Evolutionary conservation across 2,797 vertebrate genomes (phyloP).

Genomic region (Neoniphon sammara): DNA sequence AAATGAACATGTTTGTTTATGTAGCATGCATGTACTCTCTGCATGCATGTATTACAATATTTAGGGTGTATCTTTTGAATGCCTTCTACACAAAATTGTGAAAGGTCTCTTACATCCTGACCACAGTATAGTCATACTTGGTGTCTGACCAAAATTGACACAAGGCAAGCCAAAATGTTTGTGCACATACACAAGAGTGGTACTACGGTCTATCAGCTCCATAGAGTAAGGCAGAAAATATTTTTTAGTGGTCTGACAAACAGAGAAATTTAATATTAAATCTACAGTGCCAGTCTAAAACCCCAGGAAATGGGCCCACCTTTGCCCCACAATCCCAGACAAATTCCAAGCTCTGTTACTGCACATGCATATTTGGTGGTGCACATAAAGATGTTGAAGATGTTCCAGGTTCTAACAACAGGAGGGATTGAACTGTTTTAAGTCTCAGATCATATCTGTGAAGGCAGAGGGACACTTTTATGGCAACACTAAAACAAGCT

Average conservation of each 20-base stretch:
- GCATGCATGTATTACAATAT: not conserved
- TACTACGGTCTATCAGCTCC: too few relatives aligned
- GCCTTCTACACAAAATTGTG: not conserved
- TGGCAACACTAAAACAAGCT: slow-evolving; percentile 76
- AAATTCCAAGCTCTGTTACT: slow-evolving; percentile 12
- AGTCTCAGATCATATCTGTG: slow-evolving; percentile 71
- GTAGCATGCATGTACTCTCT: not conserved
- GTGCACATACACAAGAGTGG: too few relatives aligned
- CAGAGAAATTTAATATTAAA: not conserved
- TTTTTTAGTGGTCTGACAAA: not conserved
- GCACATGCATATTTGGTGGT: slow-evolving; percentile 42
- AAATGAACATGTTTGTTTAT: slow-evolving; percentile 14
- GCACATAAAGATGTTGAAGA: slow-evolving; percentile 52
- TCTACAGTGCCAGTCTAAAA: not conserved
- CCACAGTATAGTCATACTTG: slow-evolving; percentile 37
- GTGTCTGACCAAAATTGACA: slow-evolving; percentile 55
- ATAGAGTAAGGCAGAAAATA: too few relatives aligned
- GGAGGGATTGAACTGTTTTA: slow-evolving; percentile 62
- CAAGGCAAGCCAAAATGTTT: slow-evolving; percentile 1
- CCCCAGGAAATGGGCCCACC: not conserved
- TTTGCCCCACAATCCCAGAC: not conserved
- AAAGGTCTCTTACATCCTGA: slow-evolving; percentile 12
- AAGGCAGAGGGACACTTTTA: slow-evolving; percentile 69
- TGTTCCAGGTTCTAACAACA: slow-evolving; percentile 69
- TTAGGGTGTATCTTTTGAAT: not conserved